Conservation (phyloP, 2,113 vertebrate species). For the Egretta garzetta region DNA sequence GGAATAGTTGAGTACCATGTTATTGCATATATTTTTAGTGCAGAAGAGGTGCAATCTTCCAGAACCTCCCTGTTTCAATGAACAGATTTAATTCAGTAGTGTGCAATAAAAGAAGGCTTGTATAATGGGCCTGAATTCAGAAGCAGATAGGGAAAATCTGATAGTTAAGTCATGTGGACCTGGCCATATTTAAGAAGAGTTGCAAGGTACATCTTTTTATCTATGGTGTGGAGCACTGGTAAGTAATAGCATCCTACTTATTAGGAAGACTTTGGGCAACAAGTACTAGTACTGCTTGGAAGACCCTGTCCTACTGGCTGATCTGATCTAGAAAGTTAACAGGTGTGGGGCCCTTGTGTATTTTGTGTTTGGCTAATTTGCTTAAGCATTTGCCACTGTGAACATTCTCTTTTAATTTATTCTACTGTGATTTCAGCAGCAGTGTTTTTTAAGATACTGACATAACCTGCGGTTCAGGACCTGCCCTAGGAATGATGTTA, state of each 20-base stretch:
- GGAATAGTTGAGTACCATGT: neutral
- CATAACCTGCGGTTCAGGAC: neutral
- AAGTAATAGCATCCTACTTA: neutral
- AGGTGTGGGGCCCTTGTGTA: neutral
- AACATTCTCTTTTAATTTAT: neutral
- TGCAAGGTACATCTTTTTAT: neutral
- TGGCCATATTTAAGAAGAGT: neutral
- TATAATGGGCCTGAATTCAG: neutral
- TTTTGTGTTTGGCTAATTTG: neutral
- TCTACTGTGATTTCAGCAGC: neutral
- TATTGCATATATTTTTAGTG: neutral
- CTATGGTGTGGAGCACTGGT: neutral
- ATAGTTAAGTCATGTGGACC: neutral
- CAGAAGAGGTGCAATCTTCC: neutral
- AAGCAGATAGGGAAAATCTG: neutral
- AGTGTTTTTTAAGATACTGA: neutral
- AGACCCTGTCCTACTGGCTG: neutral
- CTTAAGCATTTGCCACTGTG: neutral
- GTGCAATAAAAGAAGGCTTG: neutral
- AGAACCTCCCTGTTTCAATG: neutral
- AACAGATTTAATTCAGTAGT: neutral
- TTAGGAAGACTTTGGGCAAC: neutral
- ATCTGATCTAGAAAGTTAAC: neutral
- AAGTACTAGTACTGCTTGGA: neutral
- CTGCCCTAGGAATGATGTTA: neutral